These are phyloP conservation scores for Noctua comes DNA, from an alignment of 2,888 invertebrate genomes.

Conservation along the genomic window DNA sequence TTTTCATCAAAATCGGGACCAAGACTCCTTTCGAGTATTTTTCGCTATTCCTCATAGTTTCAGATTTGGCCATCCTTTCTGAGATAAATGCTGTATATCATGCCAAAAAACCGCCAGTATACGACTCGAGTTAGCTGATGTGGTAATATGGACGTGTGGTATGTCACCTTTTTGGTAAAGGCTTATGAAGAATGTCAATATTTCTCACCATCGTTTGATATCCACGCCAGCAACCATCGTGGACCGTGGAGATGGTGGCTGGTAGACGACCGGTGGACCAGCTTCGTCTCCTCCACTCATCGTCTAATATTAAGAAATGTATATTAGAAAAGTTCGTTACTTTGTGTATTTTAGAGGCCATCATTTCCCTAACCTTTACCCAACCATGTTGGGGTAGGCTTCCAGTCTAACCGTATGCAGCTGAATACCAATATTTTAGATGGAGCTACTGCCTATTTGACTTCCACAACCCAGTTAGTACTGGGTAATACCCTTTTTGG, in stretches of 20 bases:
- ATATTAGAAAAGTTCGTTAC: neutral
- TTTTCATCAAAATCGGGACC: neutral
- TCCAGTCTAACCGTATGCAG: too few relatives aligned
- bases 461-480: too few relatives aligned
- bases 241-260: conserved; percentile 74
- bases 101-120: neutral
- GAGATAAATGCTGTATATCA: neutral
- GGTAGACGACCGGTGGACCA: conserved; percentile 63
- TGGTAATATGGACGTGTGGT: neutral
- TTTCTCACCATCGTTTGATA: conserved; percentile 77
- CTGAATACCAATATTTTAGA: too few relatives aligned
- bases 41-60: neutral
- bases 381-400: too few relatives aligned
- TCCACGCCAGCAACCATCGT: conserved; percentile 72
- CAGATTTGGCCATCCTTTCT: neutral
- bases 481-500: too few relatives aligned
- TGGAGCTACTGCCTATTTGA: too few relatives aligned
- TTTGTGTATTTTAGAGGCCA: neutral
- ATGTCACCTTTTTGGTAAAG: neutral
- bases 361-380: too few relatives aligned
- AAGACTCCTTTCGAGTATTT: neutral
- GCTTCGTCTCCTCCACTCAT: conserved; percentile 77
- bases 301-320: conserved; percentile 49
- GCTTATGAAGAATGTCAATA: neutral
- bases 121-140: neutral